phyloP scores from a whole-genome alignment of 2,888 invertebrate genomes.

The Onchidella celtica region DNA sequence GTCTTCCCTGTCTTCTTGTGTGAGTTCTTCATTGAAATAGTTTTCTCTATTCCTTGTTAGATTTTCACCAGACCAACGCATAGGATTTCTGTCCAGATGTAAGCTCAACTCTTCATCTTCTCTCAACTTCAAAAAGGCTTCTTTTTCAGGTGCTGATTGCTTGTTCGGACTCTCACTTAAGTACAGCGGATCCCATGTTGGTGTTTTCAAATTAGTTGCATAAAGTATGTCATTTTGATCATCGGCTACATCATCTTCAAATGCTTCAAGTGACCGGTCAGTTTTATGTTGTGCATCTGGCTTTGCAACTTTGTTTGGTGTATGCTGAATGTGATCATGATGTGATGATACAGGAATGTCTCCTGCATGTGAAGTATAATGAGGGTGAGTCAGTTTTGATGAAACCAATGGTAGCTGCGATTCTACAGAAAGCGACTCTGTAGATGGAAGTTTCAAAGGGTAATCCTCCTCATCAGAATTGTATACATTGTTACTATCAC shows the following conservation, averaged over 20 bases:
- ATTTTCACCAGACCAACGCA: neutral
- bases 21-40: slow-evolving; percentile 9
- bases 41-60: neutral
- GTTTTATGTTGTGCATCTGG: neutral
- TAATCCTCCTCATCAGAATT: slow-evolving; percentile 47
- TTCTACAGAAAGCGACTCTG: neutral
- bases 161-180: too few relatives aligned
- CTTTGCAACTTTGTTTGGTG: neutral
- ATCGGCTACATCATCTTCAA: neutral
- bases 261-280: neutral
- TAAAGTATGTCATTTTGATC: neutral
- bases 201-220: too few relatives aligned
- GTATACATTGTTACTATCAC: slow-evolving; percentile 46
- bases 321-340: neutral
- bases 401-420: neutral
- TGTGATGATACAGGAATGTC: neutral
- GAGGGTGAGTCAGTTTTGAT: neutral
- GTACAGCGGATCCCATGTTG: too few relatives aligned
- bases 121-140: slow-evolving; percentile 15
- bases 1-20: slow-evolving; percentile 50
- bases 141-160: neutral
- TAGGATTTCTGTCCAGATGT: neutral
- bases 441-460: neutral
- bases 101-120: slow-evolving; percentile 38
- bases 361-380: neutral